A percentile compares a stretch with the other conserved stretches of the same genome.
Evolutionary conservation across 2,113 vertebrate species (phyloP).

Genomic region (Corvus hawaiiensis): DNA sequence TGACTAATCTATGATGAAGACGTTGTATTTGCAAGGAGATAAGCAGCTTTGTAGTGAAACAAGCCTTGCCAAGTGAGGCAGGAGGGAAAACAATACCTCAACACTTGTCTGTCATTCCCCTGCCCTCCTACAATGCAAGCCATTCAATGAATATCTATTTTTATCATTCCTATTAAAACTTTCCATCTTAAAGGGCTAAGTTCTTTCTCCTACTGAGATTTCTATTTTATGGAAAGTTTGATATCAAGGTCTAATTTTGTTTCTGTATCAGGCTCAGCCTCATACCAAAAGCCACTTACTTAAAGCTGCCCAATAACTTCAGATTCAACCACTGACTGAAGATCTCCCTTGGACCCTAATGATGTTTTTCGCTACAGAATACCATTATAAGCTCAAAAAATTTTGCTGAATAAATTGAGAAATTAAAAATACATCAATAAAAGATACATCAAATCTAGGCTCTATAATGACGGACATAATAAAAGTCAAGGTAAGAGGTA

Average conservation of each 20-base stretch:
- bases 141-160: not conserved
- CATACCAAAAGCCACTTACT: not conserved
- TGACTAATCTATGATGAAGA: conserved; percentile 38
- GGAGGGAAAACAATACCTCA: conserved; percentile 20
- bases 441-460: not conserved
- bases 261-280: not conserved
- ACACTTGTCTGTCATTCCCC: not conserved
- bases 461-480: not conserved
- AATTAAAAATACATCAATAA: not conserved
- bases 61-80: not conserved
- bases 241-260: not conserved
- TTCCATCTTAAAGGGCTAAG: not conserved
- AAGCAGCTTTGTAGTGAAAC: not conserved
- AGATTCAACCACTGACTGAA: not conserved
- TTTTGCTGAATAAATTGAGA: not conserved
- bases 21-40: not conserved
- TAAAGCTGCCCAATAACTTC: not conserved
- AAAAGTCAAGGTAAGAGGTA: not conserved
- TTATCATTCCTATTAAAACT: not conserved
- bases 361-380: not conserved
- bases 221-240: not conserved
- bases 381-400: not conserved
- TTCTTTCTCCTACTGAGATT: not conserved
- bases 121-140: not conserved
- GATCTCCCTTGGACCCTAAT: not conserved